These are phyloP conservation scores for Notodonta dromedarius DNA, from an alignment of 2,888 invertebrate species.

Conservation along the genomic window DNA sequence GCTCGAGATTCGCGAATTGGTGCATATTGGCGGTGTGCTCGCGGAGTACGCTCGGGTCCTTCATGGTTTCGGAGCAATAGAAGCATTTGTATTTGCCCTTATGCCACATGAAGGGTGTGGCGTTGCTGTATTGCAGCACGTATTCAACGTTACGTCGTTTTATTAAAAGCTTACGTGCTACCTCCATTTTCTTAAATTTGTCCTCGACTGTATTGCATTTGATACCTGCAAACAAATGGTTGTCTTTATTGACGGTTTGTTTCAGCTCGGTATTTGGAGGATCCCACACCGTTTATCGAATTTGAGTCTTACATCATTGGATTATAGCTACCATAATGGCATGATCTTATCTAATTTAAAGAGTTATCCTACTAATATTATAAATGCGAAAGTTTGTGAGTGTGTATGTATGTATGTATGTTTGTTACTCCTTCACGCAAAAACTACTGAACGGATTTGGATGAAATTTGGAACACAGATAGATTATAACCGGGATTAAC, in stretches of 20 bases:
- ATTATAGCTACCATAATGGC: too few species aligned
- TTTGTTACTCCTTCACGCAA: too few species aligned
- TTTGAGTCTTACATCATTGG: too few species aligned
- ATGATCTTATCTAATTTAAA: too few species aligned
- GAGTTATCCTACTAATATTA: too few species aligned
- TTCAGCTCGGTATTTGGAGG: not conserved
- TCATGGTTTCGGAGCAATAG: slow-evolving; percentile 70
- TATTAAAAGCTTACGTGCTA: slow-evolving; percentile 64
- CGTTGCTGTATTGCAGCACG: slow-evolving; percentile 72
- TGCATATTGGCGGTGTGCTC: slow-evolving; percentile 64
- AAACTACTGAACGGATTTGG: too few species aligned
- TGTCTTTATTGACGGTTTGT: slow-evolving; percentile 31
- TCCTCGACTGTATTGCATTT: slow-evolving; percentile 69
- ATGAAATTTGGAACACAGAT: too few species aligned
- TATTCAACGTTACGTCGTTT: slow-evolving; percentile 76
- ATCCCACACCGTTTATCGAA: too few species aligned
- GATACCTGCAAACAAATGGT: slow-evolving; percentile 74
- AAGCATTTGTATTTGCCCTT: slow-evolving; percentile 75
- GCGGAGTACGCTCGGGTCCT: slow-evolving; percentile 61
- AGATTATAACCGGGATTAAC: too few species aligned
- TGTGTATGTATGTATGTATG: too few species aligned
- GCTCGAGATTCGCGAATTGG: slow-evolving; percentile 67
- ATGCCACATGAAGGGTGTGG: slow-evolving; percentile 76
- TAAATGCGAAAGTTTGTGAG: too few species aligned
- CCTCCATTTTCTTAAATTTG: slow-evolving; percentile 73